Evolutionary conservation across 2,797 vertebrate genomes (phyloP), one percentile per base, ranked within the genome.

Genomic region (Spondyliosoma cantharus): DNA sequence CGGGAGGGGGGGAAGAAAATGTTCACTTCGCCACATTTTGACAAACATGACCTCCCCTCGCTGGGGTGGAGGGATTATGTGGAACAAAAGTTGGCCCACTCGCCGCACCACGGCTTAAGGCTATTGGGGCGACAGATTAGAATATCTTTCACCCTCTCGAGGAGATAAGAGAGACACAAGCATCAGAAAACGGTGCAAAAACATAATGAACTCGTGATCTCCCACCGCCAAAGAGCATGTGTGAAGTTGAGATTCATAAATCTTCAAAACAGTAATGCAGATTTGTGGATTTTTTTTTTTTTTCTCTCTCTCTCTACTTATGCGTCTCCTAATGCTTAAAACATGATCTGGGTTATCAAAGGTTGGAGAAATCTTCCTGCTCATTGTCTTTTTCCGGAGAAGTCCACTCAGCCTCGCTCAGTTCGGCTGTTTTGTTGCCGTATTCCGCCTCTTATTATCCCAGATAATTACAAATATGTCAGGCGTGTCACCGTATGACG

Each of bases 351-450:
- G 54, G 63, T 85, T 77, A 86, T 91, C 87, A 88, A 80, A 89
- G 84, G 80, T 80, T 96, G 96, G 96, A 94, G 91, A 93, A 96
- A 95, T 65, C 76, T 42, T 78, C 74, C 74, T 70, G 84, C 76
- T 81, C 74, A 96, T 97, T 97, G 97, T 97, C 96, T 96, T 96
- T 93, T 95, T 45, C 94, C 22, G 2, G 0, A 71, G 14, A 43
- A 78, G 76, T 71, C 49, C 49, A 62, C 63, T 62, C 49, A 57
- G 52, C 9, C 52, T 0, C 50, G 64, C 67, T n/a, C 48, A 1
- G 32, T 73, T 15, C 16, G n/a, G 5, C 64, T 71, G 83, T 78
- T 83, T 89, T 78, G 70, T 65, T 59, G 71, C 70, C 48, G 61
- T 25, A 42, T 85, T 72, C 29, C 43, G 7, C 57, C 79, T 80